Percentiles rank a stretch among this genome's conserved stretches.
phyloP scores from a whole-genome alignment of 2,888 invertebrate species.

The Coremacera marginata region DNA sequence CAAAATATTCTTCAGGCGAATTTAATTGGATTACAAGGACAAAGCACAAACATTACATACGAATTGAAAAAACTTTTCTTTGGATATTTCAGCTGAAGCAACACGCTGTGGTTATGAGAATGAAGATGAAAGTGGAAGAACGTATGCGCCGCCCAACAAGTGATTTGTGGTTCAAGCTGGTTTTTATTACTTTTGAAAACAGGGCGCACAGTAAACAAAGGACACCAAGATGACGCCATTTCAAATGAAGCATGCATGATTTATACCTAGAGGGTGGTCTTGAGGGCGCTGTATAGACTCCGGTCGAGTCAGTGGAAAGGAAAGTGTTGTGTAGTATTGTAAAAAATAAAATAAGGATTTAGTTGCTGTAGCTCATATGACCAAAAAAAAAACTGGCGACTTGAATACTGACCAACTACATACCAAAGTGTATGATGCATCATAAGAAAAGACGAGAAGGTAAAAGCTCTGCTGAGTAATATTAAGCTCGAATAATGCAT shows the following conservation, averaged over 20 bases:
- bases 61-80: neutral
- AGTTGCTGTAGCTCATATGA: neutral
- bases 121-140: neutral
- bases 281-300: neutral
- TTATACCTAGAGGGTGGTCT: neutral
- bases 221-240: neutral
- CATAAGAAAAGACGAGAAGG: neutral
- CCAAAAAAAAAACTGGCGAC: neutral
- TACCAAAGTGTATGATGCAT: neutral
- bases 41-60: conserved; percentile 5
- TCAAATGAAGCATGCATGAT: conserved; percentile 9
- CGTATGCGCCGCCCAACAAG: neutral
- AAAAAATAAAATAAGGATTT: neutral
- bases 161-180: conserved; percentile 6
- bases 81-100: neutral
- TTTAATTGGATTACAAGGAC: conserved; percentile 47
- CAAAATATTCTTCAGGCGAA: conserved; percentile 38
- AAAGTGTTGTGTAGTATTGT: neutral
- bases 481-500: neutral
- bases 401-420: neutral
- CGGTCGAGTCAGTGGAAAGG: too few relatives aligned
- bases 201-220: neutral
- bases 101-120: neutral
- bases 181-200: neutral
- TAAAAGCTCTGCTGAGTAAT: neutral